Evolutionary conservation across 2,797 vertebrate genomes (phyloP).

Genomic region (Myiotriccus ornatus): DNA sequence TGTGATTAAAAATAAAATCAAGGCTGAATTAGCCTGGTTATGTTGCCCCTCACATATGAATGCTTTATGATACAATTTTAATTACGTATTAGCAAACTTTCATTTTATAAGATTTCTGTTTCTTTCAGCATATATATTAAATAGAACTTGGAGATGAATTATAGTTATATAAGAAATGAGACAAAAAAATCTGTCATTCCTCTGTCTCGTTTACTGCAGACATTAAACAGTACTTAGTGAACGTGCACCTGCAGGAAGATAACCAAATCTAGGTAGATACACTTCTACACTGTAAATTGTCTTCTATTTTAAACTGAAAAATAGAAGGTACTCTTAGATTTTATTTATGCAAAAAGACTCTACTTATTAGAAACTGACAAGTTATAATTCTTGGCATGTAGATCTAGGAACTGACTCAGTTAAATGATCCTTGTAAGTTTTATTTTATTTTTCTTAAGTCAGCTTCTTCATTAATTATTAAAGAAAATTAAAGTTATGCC

Average conservation of each 20-base stretch:
- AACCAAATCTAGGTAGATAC: neutral
- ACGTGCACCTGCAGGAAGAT: neutral
- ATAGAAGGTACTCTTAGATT: neutral
- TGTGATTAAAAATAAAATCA: neutral
- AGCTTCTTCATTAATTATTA: neutral
- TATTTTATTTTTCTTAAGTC: neutral
- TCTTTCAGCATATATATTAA: neutral
- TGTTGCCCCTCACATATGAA: neutral
- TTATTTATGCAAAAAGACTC: neutral
- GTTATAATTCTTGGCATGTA: neutral
- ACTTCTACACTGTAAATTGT: neutral
- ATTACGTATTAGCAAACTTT: neutral
- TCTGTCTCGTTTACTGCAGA: neutral
- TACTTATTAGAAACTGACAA: neutral
- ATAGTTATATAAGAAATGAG: neutral
- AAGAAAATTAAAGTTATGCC: neutral
- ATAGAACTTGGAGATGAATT: neutral
- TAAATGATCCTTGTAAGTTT: neutral
- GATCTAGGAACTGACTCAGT: neutral
- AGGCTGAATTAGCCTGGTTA: neutral
- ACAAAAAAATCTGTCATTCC: neutral
- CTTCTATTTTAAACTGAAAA: neutral
- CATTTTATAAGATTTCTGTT: neutral
- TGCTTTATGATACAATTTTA: neutral
- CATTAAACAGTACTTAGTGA: neutral